phyloP scores from a whole-genome alignment of 1,140 invertebrate species.

The Batillaria attramentaria region DNA sequence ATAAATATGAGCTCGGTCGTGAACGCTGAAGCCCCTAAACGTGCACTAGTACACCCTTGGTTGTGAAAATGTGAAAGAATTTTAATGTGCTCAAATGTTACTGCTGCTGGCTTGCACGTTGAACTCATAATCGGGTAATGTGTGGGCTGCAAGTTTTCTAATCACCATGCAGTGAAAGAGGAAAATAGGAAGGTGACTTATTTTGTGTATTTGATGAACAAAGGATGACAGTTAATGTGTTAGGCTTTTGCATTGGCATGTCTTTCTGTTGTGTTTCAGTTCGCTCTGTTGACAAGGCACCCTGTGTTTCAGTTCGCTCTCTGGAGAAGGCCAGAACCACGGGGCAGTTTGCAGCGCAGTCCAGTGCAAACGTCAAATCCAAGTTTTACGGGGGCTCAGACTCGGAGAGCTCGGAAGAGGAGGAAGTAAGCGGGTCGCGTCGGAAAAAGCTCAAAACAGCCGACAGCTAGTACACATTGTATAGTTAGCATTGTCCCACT shows the following conservation, averaged over 20 bases:
- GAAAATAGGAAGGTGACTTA: too few relatives aligned
- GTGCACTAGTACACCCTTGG: too few relatives aligned
- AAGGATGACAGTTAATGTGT: background rate
- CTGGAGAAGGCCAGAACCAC: constrained; percentile 5
- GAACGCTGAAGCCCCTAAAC: too few relatives aligned
- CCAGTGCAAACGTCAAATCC: background rate
- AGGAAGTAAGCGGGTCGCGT: background rate
- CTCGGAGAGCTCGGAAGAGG: constrained; percentile 12
- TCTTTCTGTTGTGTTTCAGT: background rate
- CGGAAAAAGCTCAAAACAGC: constrained; percentile 10
- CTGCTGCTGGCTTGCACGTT: too few relatives aligned
- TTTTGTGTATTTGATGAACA: too few relatives aligned
- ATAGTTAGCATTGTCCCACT: background rate
- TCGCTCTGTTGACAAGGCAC: background rate
- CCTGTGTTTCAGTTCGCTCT: background rate
- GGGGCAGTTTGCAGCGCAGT: background rate
- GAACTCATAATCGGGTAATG: too few relatives aligned
- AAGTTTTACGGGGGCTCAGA: background rate
- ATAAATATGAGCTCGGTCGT: too few relatives aligned
- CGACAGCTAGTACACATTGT: constrained; percentile 8
- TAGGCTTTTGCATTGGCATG: background rate
- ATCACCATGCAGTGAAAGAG: too few relatives aligned
- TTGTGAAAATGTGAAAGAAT: too few relatives aligned
- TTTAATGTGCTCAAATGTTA: too few relatives aligned
- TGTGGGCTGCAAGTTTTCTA: too few relatives aligned